phyloP scores from a whole-genome alignment of 2,113 vertebrate genomes.

The Pica pica region DNA sequence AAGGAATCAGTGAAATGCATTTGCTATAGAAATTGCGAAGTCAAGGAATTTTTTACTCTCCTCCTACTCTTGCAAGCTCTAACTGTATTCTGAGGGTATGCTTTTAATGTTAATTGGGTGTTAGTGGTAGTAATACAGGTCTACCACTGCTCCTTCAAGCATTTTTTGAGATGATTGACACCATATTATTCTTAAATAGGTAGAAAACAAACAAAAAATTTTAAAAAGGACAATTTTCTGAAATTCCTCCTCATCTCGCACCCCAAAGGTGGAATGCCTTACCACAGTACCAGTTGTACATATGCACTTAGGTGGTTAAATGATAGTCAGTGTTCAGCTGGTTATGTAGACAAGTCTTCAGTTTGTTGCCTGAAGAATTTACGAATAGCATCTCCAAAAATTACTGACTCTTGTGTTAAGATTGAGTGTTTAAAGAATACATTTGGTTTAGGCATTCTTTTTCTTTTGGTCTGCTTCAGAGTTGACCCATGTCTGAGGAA shows the following conservation, averaged over 20 bases:
- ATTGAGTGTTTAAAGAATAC: neutral
- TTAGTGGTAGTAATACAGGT: neutral
- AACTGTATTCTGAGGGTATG: neutral
- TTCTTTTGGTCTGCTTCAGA: neutral
- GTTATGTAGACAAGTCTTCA: neutral
- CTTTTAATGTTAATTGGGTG: neutral
- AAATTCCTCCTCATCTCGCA: neutral
- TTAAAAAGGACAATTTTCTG: accelerated
- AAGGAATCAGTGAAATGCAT: neutral
- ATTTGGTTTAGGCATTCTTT: neutral
- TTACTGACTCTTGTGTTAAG: neutral
- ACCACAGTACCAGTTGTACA: neutral
- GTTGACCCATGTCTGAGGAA: neutral
- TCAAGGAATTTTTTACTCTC: neutral
- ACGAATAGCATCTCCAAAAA: neutral
- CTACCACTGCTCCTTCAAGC: neutral
- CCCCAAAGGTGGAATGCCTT: neutral
- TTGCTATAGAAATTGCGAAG: neutral
- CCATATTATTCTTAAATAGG: neutral
- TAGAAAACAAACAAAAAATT: neutral
- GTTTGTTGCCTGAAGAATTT: neutral
- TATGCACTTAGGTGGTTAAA: neutral
- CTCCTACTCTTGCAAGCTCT: neutral
- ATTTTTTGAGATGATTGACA: neutral
- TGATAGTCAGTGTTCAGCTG: neutral